A percentile compares a stretch with the other conserved stretches of the same genome.
Conservation (phyloP, 2,797 vertebrate genomes). For the Trachops cirrhosus region DNA sequence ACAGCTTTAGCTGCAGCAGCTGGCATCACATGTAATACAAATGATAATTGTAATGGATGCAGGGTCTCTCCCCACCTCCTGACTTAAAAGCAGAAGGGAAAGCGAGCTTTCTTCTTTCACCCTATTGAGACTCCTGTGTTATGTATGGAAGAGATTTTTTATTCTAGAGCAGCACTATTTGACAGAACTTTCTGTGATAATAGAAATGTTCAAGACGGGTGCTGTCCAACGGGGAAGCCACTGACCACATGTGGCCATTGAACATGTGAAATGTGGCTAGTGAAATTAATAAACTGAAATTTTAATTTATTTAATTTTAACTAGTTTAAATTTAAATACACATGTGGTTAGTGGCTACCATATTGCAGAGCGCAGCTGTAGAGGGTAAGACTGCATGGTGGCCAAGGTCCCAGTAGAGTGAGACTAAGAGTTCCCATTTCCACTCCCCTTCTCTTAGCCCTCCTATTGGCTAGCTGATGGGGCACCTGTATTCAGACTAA, state of each 20-base stretch:
- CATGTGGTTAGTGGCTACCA: neutral
- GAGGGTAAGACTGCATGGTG: neutral
- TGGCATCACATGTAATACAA: neutral
- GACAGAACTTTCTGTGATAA: neutral
- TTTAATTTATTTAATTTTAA: neutral
- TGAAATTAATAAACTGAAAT: neutral
- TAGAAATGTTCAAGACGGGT: neutral
- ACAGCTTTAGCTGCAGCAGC: neutral
- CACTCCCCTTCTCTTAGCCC: neutral
- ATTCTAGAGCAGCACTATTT: neutral
- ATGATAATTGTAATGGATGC: fast-evolving
- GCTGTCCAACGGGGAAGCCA: neutral
- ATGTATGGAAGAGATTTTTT: neutral
- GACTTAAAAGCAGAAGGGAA: neutral
- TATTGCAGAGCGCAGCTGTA: neutral
- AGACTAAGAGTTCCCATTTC: neutral
- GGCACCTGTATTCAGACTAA: neutral
- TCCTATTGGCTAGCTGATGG: too few relatives aligned
- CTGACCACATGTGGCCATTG: neutral
- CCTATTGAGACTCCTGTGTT: neutral
- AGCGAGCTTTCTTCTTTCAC: neutral
- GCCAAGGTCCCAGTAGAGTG: neutral
- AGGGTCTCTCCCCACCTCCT: too few relatives aligned
- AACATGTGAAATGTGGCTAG: neutral
- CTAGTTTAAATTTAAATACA: neutral